These are phyloP conservation scores for Parnassius smintheus DNA, from an alignment of 2,888 invertebrate genomes.

Conservation along the genomic window DNA sequence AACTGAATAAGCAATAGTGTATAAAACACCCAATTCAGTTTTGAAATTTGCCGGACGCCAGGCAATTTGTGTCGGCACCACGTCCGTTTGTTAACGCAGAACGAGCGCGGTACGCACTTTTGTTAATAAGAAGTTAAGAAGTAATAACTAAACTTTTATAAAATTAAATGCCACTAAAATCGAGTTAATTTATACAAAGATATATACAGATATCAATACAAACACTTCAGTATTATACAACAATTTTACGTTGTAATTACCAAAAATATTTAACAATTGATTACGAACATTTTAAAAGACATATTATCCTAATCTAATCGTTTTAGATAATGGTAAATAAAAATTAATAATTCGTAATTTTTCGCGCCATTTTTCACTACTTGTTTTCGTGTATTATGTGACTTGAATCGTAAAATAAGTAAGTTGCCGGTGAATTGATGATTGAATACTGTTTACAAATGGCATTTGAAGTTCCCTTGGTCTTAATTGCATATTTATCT, in stretches of 20 bases:
- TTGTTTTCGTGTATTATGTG: not conserved
- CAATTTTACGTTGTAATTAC: too few relatives aligned
- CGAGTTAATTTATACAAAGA: too few relatives aligned
- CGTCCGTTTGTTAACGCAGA: conserved; percentile 38
- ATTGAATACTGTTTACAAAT: conserved; percentile 32
- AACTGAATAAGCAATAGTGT: conserved; percentile 39
- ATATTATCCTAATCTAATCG: too few relatives aligned
- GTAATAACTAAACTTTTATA: conserved; percentile 13
- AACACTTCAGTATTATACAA: too few relatives aligned
- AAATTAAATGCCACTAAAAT: too few relatives aligned
- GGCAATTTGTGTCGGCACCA: conserved; percentile 48
- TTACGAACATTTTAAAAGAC: too few relatives aligned
- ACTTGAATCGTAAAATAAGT: conserved; percentile 11
- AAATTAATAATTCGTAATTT: not conserved
- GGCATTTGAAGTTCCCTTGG: conserved; percentile 40
- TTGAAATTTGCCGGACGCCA: conserved; percentile 64
- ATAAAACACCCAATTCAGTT: conserved; percentile 52
- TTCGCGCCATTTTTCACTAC: conserved; percentile 12
- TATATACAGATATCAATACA: too few relatives aligned
- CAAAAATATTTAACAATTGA: too few relatives aligned
- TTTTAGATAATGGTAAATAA: not conserved
- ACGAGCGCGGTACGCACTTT: conserved; percentile 32
- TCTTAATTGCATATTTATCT: conserved; percentile 72
- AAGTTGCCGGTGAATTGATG: conserved; percentile 2
- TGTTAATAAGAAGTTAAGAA: conserved; percentile 31